These are phyloP conservation scores for Hypercompe scribonia DNA, from an alignment of 2,888 invertebrate species.

Conservation along the genomic window DNA sequence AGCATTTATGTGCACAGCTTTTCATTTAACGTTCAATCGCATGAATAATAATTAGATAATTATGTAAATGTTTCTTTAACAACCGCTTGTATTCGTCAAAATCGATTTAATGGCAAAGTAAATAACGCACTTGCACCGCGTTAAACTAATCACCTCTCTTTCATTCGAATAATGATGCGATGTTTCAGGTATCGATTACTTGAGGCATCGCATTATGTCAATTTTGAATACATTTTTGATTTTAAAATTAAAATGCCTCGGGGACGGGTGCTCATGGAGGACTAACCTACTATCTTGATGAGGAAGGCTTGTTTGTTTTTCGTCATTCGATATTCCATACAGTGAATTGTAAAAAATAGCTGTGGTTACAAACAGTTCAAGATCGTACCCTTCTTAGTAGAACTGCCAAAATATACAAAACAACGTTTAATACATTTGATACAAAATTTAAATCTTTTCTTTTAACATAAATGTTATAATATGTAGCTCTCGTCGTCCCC, in stretches of 20 bases:
- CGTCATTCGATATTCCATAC: not conserved
- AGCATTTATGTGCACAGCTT: not conserved
- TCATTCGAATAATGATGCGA: slow-evolving; percentile 57
- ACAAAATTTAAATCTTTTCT: too few species aligned
- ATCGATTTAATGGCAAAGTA: slow-evolving; percentile 67
- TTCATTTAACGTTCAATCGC: slow-evolving; percentile 26
- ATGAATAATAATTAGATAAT: slow-evolving; percentile 22
- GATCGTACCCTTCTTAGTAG: too few species aligned
- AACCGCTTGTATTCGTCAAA: slow-evolving; percentile 57
- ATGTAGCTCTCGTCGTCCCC: too few species aligned
- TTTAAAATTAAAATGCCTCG: slow-evolving; percentile 46
- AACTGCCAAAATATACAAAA: too few species aligned
- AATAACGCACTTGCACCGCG: slow-evolving; percentile 62
- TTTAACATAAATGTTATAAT: too few species aligned
- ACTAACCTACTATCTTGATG: slow-evolving; percentile 29
- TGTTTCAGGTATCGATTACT: slow-evolving; percentile 26
- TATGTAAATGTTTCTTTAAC: slow-evolving; percentile 42
- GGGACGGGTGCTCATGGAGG: slow-evolving; percentile 34
- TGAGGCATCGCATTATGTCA: slow-evolving; percentile 61
- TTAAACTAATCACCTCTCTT: slow-evolving; percentile 63
- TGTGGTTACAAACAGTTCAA: too few species aligned
- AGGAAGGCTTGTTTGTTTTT: slow-evolving; percentile 14
- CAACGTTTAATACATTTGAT: too few species aligned
- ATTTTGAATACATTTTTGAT: slow-evolving; percentile 62
- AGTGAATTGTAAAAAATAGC: not conserved